Percentiles rank a stretch among this genome's conserved stretches.
Evolutionary conservation across 2,797 vertebrate species (phyloP).

Genomic region (Sphenopsis melanotis): DNA sequence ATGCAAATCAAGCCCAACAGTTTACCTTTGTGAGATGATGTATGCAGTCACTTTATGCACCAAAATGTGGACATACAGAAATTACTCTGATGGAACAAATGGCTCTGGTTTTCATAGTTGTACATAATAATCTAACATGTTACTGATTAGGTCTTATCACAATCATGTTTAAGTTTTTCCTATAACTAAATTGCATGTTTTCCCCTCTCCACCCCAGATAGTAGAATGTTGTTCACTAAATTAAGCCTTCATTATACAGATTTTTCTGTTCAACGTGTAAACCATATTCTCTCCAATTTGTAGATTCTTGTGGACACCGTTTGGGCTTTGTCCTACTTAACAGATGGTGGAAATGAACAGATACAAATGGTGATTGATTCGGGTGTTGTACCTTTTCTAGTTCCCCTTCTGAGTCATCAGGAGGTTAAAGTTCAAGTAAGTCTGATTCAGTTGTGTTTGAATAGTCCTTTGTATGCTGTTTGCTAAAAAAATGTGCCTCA

Average conservation of each 20-base stretch:
- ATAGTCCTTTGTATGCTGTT: background rate
- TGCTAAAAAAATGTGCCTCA: background rate
- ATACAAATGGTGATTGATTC: conserved; percentile 99
- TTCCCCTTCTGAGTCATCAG: conserved; percentile 97
- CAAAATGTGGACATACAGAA: background rate
- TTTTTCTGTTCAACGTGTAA: background rate
- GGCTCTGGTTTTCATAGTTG: background rate
- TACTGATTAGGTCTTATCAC: background rate
- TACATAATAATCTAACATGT: background rate
- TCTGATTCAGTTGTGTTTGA: conserved; percentile 1
- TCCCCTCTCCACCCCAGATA: background rate
- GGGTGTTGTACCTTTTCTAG: conserved; percentile 95
- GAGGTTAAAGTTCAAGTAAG: conserved; percentile 99
- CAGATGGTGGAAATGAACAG: conserved; percentile 97
- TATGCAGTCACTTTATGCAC: background rate
- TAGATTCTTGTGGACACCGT: conserved; percentile 99
- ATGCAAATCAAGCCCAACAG: background rate
- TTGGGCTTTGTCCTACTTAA: conserved; percentile 98
- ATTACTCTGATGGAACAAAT: background rate
- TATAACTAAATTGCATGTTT: background rate
- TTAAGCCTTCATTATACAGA: background rate
- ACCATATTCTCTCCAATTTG: background rate
- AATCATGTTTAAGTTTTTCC: background rate
- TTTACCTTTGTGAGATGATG: background rate
- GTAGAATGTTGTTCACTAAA: background rate